Evolutionary conservation across 2,113 vertebrate genomes (phyloP).

Genomic region (Onychorhynchus coronatus): DNA sequence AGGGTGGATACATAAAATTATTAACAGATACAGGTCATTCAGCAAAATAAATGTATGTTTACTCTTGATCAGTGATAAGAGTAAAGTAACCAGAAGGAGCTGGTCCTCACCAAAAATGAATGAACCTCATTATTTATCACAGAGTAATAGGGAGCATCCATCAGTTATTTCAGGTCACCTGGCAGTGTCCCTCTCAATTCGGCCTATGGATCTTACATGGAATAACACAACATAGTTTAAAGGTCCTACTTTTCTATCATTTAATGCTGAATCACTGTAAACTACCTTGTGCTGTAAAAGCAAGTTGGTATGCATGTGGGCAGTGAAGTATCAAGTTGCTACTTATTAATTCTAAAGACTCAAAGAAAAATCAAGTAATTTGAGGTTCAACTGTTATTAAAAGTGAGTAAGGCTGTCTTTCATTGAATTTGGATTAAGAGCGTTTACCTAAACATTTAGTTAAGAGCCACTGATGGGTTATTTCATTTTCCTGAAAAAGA

Average conservation of each 20-base stretch:
- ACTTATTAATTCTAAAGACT: background rate
- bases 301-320: accelerated
- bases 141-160: background rate
- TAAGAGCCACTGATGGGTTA: background rate
- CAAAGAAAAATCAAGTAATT: background rate
- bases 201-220: background rate
- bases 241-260: background rate
- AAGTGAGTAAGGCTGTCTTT: background rate
- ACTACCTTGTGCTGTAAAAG: background rate
- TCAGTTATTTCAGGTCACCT: background rate
- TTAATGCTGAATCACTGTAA: background rate
- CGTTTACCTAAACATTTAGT: background rate
- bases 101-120: background rate
- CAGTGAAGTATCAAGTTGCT: background rate
- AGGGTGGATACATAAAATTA: background rate
- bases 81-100: background rate
- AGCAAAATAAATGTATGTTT: background rate
- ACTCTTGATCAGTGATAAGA: background rate
- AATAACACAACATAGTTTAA: background rate
- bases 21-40: background rate
- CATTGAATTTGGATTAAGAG: background rate
- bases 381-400: background rate
- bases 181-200: background rate
- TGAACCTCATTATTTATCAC: background rate
- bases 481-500: background rate